Evolutionary conservation across 2,113 vertebrate genomes (phyloP), one percentile per base, ranked within the genome.

Genomic region (Boulengeromyrus knoepffleri): DNA sequence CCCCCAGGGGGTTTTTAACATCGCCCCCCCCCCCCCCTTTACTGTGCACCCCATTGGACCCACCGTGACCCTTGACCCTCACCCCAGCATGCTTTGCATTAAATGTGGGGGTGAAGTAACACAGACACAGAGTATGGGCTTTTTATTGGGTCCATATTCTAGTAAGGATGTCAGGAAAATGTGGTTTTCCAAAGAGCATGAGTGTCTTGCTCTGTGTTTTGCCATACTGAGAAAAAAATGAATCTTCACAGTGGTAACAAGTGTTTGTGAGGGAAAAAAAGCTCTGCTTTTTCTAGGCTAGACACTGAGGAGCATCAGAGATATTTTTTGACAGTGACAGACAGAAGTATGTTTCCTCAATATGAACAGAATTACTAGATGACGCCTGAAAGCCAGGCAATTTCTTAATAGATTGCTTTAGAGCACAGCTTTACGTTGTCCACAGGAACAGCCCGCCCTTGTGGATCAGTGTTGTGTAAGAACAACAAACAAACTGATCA

Each of bases 301-400:
- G 21, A 85, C n/a, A 49, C 31, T 49, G n/a, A 86, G 47, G 12
- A 15, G 46, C 24, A 86, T 86, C 47, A 50, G 24, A 27, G 17
- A 86, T 85, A 47, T 85, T 85, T 84, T 85, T 85, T 85, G 84
- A 47, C n/a, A 86, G 24, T 50, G 84, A 50, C n/a, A n/a, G 19
- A 12, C 39, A 85, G 46, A 49, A 49, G 39, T 45, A 3, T n/a
- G 46, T 85, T 47, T 85, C 83, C 83, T 85, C 45, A 19, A 4
- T 85, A 47, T 4, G 1, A 24, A 21, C 83, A 5, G 47, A 86
- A 27, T 86, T 50, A 86, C 84, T 86, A 86, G 49, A 50, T 86
- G 24, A 49, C 0, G n/a, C 46, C n/a, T 86, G 84, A 86, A n/a
- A 10, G 21, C 24, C 3, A 27, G 17, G 45, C 24, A 47, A 13